Conservation (phyloP, 2,113 vertebrate species). For the Pygoscelis antarcticus region DNA sequence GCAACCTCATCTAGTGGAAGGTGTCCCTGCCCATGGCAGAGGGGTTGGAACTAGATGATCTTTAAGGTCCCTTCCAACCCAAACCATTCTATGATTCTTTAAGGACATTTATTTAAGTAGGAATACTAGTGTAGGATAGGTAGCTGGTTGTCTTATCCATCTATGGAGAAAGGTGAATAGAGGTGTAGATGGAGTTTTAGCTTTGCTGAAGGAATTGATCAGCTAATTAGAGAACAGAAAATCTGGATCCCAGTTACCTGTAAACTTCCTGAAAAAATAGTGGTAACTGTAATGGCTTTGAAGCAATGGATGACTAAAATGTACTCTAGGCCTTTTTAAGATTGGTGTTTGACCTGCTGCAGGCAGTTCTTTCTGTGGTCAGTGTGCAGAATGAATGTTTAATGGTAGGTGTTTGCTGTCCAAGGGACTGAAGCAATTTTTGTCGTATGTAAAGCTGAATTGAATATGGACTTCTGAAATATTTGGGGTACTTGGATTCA, state of each 20-base stretch:
- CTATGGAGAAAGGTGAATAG: background rate
- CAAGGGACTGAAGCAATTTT: background rate
- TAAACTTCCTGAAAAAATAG: background rate
- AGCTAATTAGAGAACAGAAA: background rate
- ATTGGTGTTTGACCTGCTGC: background rate
- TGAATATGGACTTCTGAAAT: background rate
- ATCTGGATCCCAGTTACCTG: background rate
- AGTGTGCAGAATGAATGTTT: background rate
- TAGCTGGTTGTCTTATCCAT: background rate
- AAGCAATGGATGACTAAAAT: background rate
- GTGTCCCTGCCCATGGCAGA: too few species aligned
- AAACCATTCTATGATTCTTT: background rate
- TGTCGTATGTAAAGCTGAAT: background rate
- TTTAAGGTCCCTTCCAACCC: too few species aligned
- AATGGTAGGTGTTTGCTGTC: background rate
- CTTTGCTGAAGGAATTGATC: background rate
- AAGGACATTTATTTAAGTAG: background rate
- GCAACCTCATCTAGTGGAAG: too few species aligned
- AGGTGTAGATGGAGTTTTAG: background rate
- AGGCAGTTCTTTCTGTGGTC: background rate
- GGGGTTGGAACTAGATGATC: too few species aligned
- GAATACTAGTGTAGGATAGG: background rate
- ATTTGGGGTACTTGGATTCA: background rate
- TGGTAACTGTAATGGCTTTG: background rate
- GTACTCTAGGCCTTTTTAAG: background rate